Conservation (phyloP, 2,797 vertebrate species). For the Menidia menidia region DNA sequence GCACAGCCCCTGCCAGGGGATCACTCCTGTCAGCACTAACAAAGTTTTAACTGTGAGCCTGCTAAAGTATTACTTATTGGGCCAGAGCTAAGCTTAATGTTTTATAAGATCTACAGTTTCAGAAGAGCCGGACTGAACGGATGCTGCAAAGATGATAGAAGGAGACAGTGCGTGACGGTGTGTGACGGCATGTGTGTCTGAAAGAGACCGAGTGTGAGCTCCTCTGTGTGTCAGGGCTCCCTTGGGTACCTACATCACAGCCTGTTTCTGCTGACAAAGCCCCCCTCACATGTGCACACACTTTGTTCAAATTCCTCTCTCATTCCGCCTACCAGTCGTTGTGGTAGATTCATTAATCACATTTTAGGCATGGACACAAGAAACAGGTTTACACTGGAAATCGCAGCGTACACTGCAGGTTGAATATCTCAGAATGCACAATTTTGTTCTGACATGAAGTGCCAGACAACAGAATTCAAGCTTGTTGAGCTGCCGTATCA, state of each 20-base stretch:
- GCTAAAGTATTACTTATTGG: conserved; percentile 21
- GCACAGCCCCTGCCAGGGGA: conserved; percentile 25
- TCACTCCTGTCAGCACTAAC: conserved; percentile 49
- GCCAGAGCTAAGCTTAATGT: conserved; percentile 31
- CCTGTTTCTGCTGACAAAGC: conserved; percentile 64
- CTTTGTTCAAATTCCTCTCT: conserved; percentile 37
- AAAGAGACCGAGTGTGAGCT: conserved; percentile 28
- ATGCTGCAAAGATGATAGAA: conserved; percentile 29
- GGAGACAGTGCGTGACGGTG: conserved; percentile 24
- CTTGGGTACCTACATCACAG: conserved; percentile 57
- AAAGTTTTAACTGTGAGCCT: conserved; percentile 52
- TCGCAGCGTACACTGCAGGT: background rate
- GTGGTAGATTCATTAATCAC: conserved; percentile 44
- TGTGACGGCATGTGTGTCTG: conserved; percentile 21
- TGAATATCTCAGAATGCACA: background rate
- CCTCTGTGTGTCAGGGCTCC: conserved; percentile 50
- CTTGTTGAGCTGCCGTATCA: conserved; percentile 38
- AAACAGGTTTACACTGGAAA: conserved; percentile 44
- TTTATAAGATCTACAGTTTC: conserved; percentile 38
- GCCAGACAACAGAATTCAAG: conserved; percentile 26
- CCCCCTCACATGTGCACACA: conserved; percentile 28
- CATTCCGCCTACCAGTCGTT: conserved; percentile 32
- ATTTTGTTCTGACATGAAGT: conserved; percentile 29
- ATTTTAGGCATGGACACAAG: conserved; percentile 35
- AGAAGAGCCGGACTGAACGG: conserved; percentile 16